Conservation (phyloP, 30 jellyfish, hydroid and myxozoan species). For the Chrysaora quinquecirrha region DNA sequence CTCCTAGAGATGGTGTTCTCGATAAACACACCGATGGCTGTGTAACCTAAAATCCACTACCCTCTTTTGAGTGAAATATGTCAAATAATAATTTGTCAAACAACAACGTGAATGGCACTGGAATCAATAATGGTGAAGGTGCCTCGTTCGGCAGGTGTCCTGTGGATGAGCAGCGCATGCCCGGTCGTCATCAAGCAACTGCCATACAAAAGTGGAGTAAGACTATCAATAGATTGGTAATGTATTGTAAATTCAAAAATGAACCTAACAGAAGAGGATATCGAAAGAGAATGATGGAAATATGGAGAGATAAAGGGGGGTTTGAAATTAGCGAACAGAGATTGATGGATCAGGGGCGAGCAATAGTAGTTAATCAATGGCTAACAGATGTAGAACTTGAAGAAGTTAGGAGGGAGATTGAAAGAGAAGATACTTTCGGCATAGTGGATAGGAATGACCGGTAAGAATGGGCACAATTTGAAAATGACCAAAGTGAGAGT, state of each 20-base stretch:
- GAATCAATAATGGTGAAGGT: slow-evolving; percentile 34
- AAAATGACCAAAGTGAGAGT: neutral
- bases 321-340: slow-evolving; percentile 32
- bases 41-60: slow-evolving; percentile 22
- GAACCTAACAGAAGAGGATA: slow-evolving; percentile 14
- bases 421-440: neutral
- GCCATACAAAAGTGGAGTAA: slow-evolving; percentile 20
- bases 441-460: neutral
- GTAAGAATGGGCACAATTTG: neutral
- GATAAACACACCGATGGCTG: slow-evolving; percentile 23
- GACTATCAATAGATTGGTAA: slow-evolving; percentile 9
- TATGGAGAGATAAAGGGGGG: slow-evolving; percentile 11
- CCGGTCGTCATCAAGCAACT: slow-evolving; percentile 15
- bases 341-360: slow-evolving; percentile 3
- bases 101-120: slow-evolving; percentile 24
- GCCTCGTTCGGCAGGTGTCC: slow-evolving; percentile 59
- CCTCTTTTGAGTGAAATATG: slow-evolving; percentile 17
- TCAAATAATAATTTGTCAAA: neutral
- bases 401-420: neutral
- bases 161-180: slow-evolving; percentile 5
- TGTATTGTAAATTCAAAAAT: slow-evolving; percentile 26
- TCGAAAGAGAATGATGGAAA: slow-evolving; percentile 20
- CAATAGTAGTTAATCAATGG: neutral
- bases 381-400: slow-evolving; percentile 15
- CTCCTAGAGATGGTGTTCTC: slow-evolving; percentile 11